These are phyloP conservation scores for Notamacropus eugenii DNA, from an alignment of 2,797 vertebrate species.

Conservation along the genomic window DNA sequence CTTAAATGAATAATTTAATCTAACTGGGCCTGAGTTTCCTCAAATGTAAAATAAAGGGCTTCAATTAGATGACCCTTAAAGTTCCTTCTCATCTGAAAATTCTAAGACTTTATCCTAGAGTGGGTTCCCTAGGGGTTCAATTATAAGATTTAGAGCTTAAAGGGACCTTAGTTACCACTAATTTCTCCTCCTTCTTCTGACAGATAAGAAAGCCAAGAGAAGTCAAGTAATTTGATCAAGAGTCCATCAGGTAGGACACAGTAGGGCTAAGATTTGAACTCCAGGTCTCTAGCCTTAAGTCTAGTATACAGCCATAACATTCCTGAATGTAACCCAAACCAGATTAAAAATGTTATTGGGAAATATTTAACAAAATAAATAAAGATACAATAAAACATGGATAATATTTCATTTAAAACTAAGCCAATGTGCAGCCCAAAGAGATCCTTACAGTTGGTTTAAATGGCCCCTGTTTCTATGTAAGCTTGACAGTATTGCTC, in stretches of 20 bases:
- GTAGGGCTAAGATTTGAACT: not conserved
- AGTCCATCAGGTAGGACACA: not conserved
- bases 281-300: not conserved
- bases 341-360: not conserved
- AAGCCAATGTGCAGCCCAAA: not conserved
- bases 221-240: not conserved
- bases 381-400: not conserved
- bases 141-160: not conserved
- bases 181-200: not conserved
- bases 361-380: not conserved
- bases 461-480: not conserved
- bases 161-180: not conserved
- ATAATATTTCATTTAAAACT: not conserved
- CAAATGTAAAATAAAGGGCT: not conserved
- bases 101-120: not conserved
- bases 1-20: not conserved
- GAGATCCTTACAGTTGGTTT: not conserved
- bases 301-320: not conserved
- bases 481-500: not conserved
- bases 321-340: not conserved
- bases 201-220: not conserved
- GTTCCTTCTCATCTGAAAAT: not conserved
- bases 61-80: not conserved
- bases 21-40: not conserved
- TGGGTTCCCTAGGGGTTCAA: not conserved